These are phyloP conservation scores for Erebia aethiops DNA, from an alignment of 2,888 invertebrate genomes.

Conservation along the genomic window DNA sequence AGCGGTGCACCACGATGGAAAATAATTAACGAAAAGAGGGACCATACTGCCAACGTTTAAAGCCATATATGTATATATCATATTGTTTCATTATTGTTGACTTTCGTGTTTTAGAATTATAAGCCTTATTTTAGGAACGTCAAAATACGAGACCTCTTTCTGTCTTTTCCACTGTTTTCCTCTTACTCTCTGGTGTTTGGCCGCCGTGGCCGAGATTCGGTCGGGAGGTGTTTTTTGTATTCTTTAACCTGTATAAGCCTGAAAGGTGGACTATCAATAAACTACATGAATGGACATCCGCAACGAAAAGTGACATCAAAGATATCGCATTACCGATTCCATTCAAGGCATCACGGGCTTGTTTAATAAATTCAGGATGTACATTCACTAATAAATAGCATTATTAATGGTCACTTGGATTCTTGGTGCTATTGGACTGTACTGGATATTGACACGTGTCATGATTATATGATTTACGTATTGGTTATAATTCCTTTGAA, in stretches of 20 bases:
- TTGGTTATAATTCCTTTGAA: background rate
- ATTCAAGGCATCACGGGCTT: constrained; percentile 22
- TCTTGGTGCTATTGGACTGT: background rate
- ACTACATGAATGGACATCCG: constrained; percentile 53
- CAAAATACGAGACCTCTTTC: no score
- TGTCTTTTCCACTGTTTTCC: no score
- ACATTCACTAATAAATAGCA: constrained; percentile 9
- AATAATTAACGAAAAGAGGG: no score
- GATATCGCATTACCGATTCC: constrained; percentile 32
- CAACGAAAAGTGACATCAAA: constrained; percentile 39
- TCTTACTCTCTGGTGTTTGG: no score
- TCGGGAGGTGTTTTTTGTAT: no score
- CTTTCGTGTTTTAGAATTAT: no score
- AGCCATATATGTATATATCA: no score
- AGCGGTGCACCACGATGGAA: no score
- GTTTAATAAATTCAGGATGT: constrained; percentile 25
- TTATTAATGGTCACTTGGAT: constrained; percentile 6
- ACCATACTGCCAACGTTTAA: no score
- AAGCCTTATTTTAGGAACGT: no score
- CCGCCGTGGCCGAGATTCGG: no score
- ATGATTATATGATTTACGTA: background rate
- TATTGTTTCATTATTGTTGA: no score
- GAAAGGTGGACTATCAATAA: constrained; percentile 47
- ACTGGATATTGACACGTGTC: background rate
- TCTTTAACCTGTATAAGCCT: background rate